phyloP scores from a whole-genome alignment of 2,797 vertebrate species.

The Scolopax rusticola region DNA sequence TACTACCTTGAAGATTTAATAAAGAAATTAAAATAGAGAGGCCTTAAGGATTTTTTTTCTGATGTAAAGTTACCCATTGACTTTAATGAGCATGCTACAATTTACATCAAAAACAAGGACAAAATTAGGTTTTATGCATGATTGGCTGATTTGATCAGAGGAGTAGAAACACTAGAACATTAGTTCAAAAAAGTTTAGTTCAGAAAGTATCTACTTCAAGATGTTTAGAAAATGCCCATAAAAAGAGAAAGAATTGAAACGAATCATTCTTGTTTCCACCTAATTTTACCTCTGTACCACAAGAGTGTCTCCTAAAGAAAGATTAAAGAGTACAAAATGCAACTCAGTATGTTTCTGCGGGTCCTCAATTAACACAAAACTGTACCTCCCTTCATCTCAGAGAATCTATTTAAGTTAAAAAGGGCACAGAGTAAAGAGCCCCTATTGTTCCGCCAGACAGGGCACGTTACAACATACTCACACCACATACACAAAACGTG shows the following conservation, averaged over 20 bases:
- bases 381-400: neutral
- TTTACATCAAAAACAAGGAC: neutral
- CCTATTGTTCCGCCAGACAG: neutral
- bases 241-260: neutral
- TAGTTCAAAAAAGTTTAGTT: neutral
- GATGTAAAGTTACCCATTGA: neutral
- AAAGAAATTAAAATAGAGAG: neutral
- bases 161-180: neutral
- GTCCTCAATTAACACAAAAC: neutral
- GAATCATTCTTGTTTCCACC: neutral
- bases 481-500: neutral
- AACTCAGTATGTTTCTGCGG: neutral
- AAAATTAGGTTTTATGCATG: neutral
- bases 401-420: neutral
- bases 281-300: neutral
- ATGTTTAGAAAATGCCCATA: neutral
- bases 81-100: neutral
- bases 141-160: neutral
- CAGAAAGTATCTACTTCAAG: neutral
- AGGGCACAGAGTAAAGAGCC: neutral
- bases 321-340: neutral
- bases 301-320: neutral
- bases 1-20: neutral
- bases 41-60: neutral
- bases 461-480: neutral